These are phyloP conservation scores for Malacoctenus gilli DNA, from an alignment of 2,797 vertebrate genomes.

Conservation along the genomic window DNA sequence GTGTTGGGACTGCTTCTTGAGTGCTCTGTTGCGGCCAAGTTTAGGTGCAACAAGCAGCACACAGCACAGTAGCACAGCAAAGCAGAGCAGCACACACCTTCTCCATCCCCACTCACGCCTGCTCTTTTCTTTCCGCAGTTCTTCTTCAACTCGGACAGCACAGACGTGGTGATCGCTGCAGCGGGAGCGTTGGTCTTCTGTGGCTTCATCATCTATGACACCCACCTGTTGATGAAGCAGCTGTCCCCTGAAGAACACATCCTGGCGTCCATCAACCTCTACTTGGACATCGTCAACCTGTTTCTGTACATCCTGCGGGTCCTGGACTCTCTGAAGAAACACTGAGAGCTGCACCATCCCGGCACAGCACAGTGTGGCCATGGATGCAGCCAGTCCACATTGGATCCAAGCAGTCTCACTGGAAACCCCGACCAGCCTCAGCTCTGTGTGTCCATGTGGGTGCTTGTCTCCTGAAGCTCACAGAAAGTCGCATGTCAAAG, in stretches of 20 bases:
- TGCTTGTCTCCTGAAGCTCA: too few relatives aligned
- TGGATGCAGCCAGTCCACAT: too few relatives aligned
- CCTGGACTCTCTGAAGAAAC: slow-evolving; percentile 90
- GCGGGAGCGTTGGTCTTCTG: slow-evolving; percentile 92
- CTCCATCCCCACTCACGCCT: too few relatives aligned
- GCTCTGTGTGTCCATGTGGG: too few relatives aligned
- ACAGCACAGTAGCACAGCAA: too few relatives aligned
- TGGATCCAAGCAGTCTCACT: too few relatives aligned
- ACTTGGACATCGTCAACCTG: slow-evolving; percentile 94
- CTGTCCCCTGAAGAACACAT: slow-evolving; percentile 96
- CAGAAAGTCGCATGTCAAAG: too few relatives aligned
- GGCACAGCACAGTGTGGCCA: background rate
- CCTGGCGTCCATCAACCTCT: slow-evolving; percentile 92
- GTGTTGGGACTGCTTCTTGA: too few relatives aligned
- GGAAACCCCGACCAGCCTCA: too few relatives aligned
- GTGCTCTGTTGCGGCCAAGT: too few relatives aligned
- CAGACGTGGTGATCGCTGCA: slow-evolving; percentile 85
- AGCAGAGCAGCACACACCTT: too few relatives aligned
- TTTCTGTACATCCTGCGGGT: slow-evolving; percentile 90
- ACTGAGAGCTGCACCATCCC: slow-evolving; percentile 71
- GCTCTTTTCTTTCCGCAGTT: slow-evolving; percentile 81
- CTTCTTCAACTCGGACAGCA: slow-evolving; percentile 85
- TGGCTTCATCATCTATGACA: slow-evolving; percentile 95
- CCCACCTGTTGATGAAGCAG: slow-evolving; percentile 91
- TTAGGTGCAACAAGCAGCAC: too few relatives aligned